These are phyloP conservation scores for Parasteatoda lunata DNA, from an alignment of 2,888 invertebrate genomes.

Conservation along the genomic window DNA sequence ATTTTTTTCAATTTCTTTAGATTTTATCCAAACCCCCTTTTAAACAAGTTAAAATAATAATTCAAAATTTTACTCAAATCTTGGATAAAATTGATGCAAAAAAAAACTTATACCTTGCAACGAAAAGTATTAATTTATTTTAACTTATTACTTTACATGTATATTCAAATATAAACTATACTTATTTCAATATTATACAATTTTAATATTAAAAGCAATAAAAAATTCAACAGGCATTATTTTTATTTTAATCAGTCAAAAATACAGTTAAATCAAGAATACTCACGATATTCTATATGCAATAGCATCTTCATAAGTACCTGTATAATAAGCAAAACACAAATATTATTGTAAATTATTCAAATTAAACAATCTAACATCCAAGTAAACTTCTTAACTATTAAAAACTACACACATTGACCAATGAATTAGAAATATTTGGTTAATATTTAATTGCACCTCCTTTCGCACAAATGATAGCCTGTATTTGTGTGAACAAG, in stretches of 20 bases:
- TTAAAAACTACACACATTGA: not conserved
- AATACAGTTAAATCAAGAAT: constrained; percentile 8
- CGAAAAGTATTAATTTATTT: too few species aligned
- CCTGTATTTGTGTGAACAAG: not conserved
- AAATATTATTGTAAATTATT: constrained; percentile 71
- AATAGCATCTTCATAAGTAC: constrained; percentile 91
- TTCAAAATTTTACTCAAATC: too few species aligned
- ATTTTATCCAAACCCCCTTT: too few species aligned
- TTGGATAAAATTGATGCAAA: too few species aligned
- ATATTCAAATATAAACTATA: too few species aligned
- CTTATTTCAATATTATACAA: too few species aligned
- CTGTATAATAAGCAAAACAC: constrained; percentile 44
- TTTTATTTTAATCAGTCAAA: not conserved
- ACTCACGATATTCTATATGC: constrained; percentile 80
- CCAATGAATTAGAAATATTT: not conserved
- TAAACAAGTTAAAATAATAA: too few species aligned
- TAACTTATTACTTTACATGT: too few species aligned
- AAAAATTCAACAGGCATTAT: not conserved
- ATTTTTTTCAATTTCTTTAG: too few species aligned
- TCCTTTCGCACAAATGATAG: not conserved
- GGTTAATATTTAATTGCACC: not conserved
- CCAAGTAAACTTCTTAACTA: not conserved
- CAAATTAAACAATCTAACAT: constrained; percentile 24
- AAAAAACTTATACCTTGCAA: too few species aligned
- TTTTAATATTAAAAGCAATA: not conserved